These are phyloP conservation scores for Dallia pectoralis DNA, from an alignment of 2,797 vertebrate genomes.

Conservation along the genomic window DNA sequence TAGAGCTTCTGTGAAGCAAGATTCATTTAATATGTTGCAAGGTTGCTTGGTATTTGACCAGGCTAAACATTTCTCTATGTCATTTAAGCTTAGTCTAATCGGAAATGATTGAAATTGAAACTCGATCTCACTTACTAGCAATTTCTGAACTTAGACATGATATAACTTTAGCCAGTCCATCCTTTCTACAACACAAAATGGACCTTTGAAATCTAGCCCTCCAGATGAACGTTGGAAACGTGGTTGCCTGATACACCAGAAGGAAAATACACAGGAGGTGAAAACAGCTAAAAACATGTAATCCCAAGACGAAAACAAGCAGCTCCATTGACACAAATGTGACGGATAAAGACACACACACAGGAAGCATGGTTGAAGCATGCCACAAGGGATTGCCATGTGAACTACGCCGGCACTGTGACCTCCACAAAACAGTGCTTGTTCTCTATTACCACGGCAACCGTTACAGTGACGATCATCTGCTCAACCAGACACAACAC, in stretches of 20 bases:
- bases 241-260: background rate
- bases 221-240: background rate
- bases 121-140: background rate
- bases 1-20: too few relatives aligned
- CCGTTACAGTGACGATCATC: constrained; percentile 3
- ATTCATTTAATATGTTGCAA: too few relatives aligned
- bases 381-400: constrained; percentile 64
- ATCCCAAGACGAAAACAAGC: background rate
- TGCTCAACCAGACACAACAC: background rate
- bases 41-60: too few relatives aligned
- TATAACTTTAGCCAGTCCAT: background rate
- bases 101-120: background rate
- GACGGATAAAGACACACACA: constrained; percentile 13
- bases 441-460: constrained; percentile 49
- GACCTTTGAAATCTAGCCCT: background rate
- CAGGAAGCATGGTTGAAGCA: constrained; percentile 43
- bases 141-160: background rate
- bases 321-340: constrained; percentile 5
- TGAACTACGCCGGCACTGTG: constrained; percentile 18
- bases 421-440: constrained; percentile 51
- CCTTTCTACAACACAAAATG: background rate
- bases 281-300: background rate
- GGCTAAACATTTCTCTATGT: background rate
- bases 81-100: too few relatives aligned
- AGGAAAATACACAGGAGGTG: background rate